Percentiles rank a stretch among this genome's conserved stretches.
Evolutionary conservation across 2,113 vertebrate genomes (phyloP).

Genomic region (Rhegmatorhina hoffmannsi): DNA sequence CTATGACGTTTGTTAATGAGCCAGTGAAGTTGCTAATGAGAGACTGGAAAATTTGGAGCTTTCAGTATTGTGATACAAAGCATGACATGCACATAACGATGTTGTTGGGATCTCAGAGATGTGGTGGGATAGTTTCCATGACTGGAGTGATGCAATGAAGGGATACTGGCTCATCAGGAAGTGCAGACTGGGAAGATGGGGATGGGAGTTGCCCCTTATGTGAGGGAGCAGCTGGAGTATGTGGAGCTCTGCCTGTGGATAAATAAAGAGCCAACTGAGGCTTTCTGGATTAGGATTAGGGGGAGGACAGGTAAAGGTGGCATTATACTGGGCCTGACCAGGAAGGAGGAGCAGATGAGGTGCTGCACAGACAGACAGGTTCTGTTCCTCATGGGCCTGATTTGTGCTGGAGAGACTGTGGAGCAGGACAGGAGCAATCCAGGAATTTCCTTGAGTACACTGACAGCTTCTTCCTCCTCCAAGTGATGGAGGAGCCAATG

Average conservation of each 20-base stretch:
- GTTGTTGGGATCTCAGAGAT: neutral
- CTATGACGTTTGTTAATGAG: neutral
- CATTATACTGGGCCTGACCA: neutral
- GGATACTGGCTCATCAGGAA: neutral
- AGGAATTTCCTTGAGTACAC: neutral
- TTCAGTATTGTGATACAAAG: neutral
- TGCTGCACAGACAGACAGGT: neutral
- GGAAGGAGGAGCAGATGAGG: neutral
- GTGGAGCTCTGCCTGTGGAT: neutral
- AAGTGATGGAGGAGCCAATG: neutral
- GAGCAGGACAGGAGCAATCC: neutral
- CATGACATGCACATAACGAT: neutral
- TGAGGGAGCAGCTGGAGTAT: neutral
- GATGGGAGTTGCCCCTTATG: neutral
- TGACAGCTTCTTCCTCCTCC: neutral
- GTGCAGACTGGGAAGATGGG: neutral
- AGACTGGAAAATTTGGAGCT: neutral
- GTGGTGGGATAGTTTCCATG: neutral
- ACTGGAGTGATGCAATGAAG: neutral
- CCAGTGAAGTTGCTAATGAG: neutral
- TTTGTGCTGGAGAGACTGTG: neutral
- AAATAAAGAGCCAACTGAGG: neutral
- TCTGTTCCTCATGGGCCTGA: neutral
- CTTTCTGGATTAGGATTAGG: neutral
- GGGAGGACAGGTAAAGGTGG: neutral